Base-by-base conservation (phyloP, 2,888 invertebrate genomes). In the Leptinotarsa tumamoca region DNA sequence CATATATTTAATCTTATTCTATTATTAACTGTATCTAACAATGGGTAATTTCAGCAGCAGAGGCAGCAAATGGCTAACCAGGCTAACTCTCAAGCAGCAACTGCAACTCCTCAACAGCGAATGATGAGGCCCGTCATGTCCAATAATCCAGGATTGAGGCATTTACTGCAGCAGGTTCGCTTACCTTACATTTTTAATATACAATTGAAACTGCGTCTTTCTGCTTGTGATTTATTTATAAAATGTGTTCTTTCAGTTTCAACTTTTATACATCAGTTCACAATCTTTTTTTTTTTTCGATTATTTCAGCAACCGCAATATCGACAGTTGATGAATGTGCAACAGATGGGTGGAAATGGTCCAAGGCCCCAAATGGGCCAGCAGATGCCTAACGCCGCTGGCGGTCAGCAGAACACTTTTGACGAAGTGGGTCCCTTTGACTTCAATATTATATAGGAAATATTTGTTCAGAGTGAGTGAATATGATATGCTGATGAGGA, bases 101-200 rank as follows among this genome's bases (percentile, higher is more conserved):
- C 77, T 50, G 84, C 81, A 50, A 79, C 82, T 49, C 88, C 89
- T 71, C 86, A 85, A 78, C 94, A 94, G 83, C 90, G 94, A 85
- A 91, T 93, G 89, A 93, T 95, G 90, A 90, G 95, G 21, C 95
- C 95, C n/a, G 86, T 86, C 66, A 91, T 93, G 88, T 91, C 93
- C 18, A 93, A 94, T 85, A 95, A 95, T 90, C 94, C 95, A 0
- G 95, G 96, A 0, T 90, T 96, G 15, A 88, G 95, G 17, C 95
- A 95, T 87, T 89, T 96, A 61, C 88, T 96, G 73, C 96, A 96
- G 86, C 95, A 95, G 91, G 94, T 94, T 21, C 4, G 23, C 15
- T 17, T 7, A 33, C 7, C 33, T 33, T 54, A 43, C 10, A 43
- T 21, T 18, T 54, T 54, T 10, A 2, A 54, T 17, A 43, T 43